phyloP scores from a whole-genome alignment of 2,888 invertebrate genomes.

The Cheilosia vernalis region DNA sequence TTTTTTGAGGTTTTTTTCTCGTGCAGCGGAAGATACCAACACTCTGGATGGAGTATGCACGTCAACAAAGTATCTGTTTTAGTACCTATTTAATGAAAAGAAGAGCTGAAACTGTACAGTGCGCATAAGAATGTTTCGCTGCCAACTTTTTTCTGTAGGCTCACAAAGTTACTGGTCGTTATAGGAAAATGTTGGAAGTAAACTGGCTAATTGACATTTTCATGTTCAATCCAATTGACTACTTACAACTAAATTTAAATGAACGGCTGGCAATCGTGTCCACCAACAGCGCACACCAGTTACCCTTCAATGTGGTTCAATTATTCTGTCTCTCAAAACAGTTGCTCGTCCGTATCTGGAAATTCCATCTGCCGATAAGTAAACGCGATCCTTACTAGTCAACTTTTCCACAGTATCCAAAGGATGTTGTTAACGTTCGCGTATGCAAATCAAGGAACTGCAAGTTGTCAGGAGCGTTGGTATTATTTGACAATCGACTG shows the following conservation, averaged over 20 bases:
- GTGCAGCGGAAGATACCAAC: background rate
- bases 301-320: conserved; percentile 29
- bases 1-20: background rate
- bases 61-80: too few species aligned
- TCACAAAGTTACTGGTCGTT: too few species aligned
- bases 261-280: background rate
- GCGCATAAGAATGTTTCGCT: background rate
- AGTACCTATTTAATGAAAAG: too few species aligned
- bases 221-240: background rate
- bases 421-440: too few species aligned
- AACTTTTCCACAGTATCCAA: too few species aligned
- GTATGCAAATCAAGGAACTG: background rate
- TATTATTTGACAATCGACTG: conserved; percentile 25
- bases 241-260: background rate
- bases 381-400: too few species aligned
- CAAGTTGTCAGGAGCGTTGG: background rate
- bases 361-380: too few species aligned
- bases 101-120: too few species aligned
- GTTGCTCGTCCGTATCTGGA: background rate
- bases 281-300: background rate
- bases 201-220: conserved; percentile 20
- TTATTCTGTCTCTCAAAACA: conserved; percentile 39
- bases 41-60: background rate
- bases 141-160: too few species aligned
- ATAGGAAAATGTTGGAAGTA: too few species aligned